These are phyloP conservation scores for Xylota sylvarum DNA, from an alignment of 2,888 invertebrate species.

Conservation along the genomic window DNA sequence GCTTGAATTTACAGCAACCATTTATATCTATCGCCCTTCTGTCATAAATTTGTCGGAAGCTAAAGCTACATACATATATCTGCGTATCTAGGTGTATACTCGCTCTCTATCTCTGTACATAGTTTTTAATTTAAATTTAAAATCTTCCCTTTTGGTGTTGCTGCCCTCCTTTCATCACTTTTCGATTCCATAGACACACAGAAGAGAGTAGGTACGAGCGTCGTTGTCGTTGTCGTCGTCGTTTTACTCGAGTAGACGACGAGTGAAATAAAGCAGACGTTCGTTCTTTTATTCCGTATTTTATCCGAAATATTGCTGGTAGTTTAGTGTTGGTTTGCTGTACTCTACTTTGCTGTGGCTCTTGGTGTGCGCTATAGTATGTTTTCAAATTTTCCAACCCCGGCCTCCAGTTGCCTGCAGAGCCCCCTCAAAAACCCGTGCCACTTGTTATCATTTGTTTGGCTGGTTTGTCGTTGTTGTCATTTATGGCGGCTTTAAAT, in stretches of 20 bases:
- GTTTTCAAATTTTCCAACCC: slow-evolving; percentile 23
- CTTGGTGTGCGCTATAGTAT: slow-evolving; percentile 4
- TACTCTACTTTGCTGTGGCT: not conserved
- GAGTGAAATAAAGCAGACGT: slow-evolving; percentile 64
- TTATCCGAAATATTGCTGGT: slow-evolving; percentile 33
- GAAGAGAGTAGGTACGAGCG: not conserved
- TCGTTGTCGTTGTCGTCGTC: slow-evolving; percentile 34
- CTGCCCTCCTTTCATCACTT: slow-evolving; percentile 22
- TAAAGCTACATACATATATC: slow-evolving; percentile 31
- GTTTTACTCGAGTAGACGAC: slow-evolving; percentile 29
- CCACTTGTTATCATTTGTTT: slow-evolving; percentile 70
- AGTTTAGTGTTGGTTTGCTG: slow-evolving; percentile 5
- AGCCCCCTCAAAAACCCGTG: slow-evolving; percentile 37
- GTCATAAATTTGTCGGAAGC: slow-evolving; percentile 69
- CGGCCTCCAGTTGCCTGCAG: slow-evolving; percentile 16
- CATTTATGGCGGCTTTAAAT: slow-evolving; percentile 57
- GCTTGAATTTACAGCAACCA: slow-evolving; percentile 62
- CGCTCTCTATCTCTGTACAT: slow-evolving; percentile 32
- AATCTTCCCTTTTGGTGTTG: slow-evolving; percentile 54
- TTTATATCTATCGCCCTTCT: slow-evolving; percentile 65
- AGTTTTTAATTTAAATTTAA: slow-evolving; percentile 73
- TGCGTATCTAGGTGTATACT: slow-evolving; percentile 30
- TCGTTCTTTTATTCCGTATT: slow-evolving; percentile 15
- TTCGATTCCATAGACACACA: slow-evolving; percentile 34
- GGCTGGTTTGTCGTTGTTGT: slow-evolving; percentile 65